These are phyloP conservation scores for Bugulina stolonifera DNA, from an alignment of 2,888 invertebrate species.

Conservation along the genomic window DNA sequence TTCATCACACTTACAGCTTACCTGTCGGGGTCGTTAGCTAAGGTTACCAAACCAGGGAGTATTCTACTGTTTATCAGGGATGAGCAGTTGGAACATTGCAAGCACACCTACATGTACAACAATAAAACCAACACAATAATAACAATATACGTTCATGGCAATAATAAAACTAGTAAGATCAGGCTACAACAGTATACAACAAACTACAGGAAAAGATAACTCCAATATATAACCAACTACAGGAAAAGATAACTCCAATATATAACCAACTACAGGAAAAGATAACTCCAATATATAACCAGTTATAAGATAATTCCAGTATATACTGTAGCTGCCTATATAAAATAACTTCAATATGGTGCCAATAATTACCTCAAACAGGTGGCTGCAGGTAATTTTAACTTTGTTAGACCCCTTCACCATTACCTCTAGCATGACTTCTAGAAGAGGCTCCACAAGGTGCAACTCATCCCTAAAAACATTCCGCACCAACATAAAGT, in stretches of 20 bases:
- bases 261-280: background rate
- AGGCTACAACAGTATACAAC: background rate
- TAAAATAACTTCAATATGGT: too few species aligned
- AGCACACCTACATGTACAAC: too few species aligned
- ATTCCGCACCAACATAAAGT: too few species aligned
- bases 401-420: background rate
- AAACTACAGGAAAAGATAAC: background rate
- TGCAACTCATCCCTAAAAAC: background rate
- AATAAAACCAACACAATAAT: too few species aligned
- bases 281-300: background rate
- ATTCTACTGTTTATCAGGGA: background rate
- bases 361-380: background rate
- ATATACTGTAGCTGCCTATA: too few species aligned
- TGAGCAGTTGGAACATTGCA: background rate
- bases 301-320: background rate
- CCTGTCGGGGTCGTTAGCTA: background rate
- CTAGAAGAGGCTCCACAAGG: slow-evolving; percentile 11
- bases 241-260: background rate
- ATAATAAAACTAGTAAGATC: too few species aligned
- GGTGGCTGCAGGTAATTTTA: background rate
- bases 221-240: background rate
- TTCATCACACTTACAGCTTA: background rate
- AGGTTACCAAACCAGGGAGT: slow-evolving; percentile 3
- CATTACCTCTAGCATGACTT: background rate
- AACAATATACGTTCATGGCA: too few species aligned